Evolutionary conservation across 1,140 invertebrate species (phyloP), one percentile per base, ranked within the genome.

Genomic region (Frieseomelitta varia): DNA sequence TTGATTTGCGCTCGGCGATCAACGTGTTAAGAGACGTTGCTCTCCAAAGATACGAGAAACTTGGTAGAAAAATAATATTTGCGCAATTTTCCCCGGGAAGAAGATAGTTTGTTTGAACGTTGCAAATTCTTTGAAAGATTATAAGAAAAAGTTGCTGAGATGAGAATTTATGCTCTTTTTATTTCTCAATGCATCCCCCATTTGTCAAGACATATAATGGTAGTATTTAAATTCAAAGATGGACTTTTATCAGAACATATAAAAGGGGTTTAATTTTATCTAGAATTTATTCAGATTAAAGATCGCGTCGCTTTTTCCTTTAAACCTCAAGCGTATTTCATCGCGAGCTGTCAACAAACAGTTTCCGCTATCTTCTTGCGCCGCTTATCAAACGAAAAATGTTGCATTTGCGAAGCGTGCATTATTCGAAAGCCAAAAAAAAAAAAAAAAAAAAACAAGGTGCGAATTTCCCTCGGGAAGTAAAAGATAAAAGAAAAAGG

Each of bases 361-460:
- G 55, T 75, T 75, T 39, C 15, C 27, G 4, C 4, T 10, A 24
- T 21, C 19, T 34, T 34, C 34, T 55, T 34, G 47, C 30, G 30
- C 30, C 2, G 30, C 30, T 65, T 77, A 21, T 61, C 21, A 10
- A 0, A n/a, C n/a, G 10, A 39, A 77, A 67, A 51, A 11, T 51
- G 17, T 34, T 34, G 10, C 17, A 67, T 67, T 34, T 71, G 19
- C 55, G 14, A 47, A 47, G 4, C 39, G 27, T 68, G 10, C 11
- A 55, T 80, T 27, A 61, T 56, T 80, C 53, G 78, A 72, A 72
- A 30, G 39, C 51, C n/a, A 34, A 72, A 47, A n/a, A n/a, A n/a
- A n/a, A n/a, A n/a, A n/a, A n/a, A n/a, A n/a, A n/a, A n/a, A n/a
- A n/a, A n/a, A 34, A 74, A 34, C 67, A 2, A 53, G 17, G 10